A percentile compares a stretch with the other conserved stretches of the same genome.
Evolutionary conservation across 2,888 invertebrate genomes (phyloP).

Genomic region (Galeopsomyia nigrocyanea): DNA sequence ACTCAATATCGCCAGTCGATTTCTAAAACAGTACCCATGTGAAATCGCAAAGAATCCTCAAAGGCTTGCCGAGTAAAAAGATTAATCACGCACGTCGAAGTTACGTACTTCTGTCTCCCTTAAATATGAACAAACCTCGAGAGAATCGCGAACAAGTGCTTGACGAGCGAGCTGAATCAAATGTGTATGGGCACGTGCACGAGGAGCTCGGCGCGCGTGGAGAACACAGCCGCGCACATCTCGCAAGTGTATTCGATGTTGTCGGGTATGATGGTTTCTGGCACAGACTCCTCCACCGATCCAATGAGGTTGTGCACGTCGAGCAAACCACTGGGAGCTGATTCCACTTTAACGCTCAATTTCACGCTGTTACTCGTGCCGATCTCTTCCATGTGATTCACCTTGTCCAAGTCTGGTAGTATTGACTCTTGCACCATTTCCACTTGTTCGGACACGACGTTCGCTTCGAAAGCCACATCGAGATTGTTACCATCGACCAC

Average conservation of each 20-base stretch:
- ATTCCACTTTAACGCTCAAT: conserved; percentile 64
- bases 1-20: conserved; percentile 21
- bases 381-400: conserved; percentile 53
- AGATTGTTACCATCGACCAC: conserved; percentile 59
- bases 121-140: conserved; percentile 46
- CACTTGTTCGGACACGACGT: conserved; percentile 53
- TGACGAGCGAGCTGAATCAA: conserved; percentile 69
- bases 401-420: conserved; percentile 57
- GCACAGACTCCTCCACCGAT: conserved; percentile 69
- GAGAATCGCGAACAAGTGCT: conserved; percentile 7
- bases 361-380: conserved; percentile 55
- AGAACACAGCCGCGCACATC: conserved; percentile 85
- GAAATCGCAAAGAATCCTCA: conserved; percentile 9
- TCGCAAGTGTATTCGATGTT: conserved; percentile 80
- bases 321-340: conserved; percentile 55
- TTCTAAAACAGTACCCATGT: conserved; percentile 33
- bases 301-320: conserved; percentile 61
- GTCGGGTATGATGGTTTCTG: conserved; percentile 71
- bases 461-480: conserved; percentile 63
- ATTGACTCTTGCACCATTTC: conserved; percentile 58
- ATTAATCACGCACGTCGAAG: neutral
- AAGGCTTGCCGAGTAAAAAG: neutral
- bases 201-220: conserved; percentile 79
- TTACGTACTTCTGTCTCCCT: neutral
- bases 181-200: conserved; percentile 88